Conservation (phyloP, 2,113 vertebrate species). For the Holacanthus passer region DNA sequence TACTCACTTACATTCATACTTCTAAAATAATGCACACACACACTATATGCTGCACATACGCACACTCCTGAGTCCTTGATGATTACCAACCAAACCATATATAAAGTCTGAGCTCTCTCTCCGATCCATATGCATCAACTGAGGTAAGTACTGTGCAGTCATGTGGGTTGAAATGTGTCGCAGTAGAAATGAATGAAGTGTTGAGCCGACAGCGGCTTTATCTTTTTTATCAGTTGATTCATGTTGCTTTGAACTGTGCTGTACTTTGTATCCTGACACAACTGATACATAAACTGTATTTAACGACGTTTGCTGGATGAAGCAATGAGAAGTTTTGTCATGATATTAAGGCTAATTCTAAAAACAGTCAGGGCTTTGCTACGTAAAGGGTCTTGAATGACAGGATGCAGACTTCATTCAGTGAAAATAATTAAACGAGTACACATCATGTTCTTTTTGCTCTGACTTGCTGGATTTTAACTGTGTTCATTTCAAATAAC, state of each 20-base stretch:
- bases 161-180: background rate
- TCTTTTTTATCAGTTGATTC: background rate
- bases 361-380: no score
- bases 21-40: background rate
- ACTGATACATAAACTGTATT: background rate
- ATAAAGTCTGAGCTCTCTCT: background rate
- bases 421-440: background rate
- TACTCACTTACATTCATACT: no score
- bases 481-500: background rate
- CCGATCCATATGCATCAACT: background rate
- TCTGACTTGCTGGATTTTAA: background rate
- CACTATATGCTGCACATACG: rapidly evolving
- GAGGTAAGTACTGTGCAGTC: conserved; percentile 1
- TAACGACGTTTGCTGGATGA: background rate
- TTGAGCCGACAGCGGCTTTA: background rate
- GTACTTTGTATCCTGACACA: background rate
- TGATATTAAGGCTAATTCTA: background rate
- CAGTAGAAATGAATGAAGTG: background rate
- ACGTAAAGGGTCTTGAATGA: background rate
- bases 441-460: background rate
- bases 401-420: no score
- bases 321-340: background rate
- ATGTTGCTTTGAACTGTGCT: background rate
- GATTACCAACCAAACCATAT: background rate
- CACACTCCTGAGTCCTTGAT: background rate